phyloP scores from a whole-genome alignment of 1,140 invertebrate genomes.

The Oscheius sp. region DNA sequence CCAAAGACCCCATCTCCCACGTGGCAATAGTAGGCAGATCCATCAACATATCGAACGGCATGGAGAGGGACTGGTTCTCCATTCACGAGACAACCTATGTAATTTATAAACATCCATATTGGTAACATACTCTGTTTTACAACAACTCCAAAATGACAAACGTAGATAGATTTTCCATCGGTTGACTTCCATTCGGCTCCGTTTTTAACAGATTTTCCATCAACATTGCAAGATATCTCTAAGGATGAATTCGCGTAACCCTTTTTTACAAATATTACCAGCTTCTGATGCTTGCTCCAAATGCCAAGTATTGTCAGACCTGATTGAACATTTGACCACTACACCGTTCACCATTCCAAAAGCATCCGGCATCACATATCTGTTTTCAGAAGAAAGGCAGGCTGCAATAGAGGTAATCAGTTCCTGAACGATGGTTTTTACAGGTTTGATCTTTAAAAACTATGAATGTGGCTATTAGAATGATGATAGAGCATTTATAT shows the following conservation, averaged over 20 bases:
- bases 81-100: constrained; percentile 10
- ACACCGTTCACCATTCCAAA: constrained; percentile 11
- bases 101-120: not conserved
- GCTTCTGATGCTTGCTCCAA: not conserved
- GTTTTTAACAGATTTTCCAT: not conserved
- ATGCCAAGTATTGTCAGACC: not conserved
- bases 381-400: constrained; percentile 11
- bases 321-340: constrained; percentile 7
- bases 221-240: constrained; percentile 15
- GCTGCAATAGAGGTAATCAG: too few species aligned
- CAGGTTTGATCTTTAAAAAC: too few species aligned
- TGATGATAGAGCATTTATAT: too few species aligned
- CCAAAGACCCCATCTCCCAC: constrained; percentile 2
- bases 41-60: constrained; percentile 7
- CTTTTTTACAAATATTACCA: not conserved
- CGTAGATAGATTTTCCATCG: constrained; percentile 13
- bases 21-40: constrained; percentile 10
- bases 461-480: too few species aligned
- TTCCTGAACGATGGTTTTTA: too few species aligned
- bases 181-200: constrained; percentile 4
- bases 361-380: constrained; percentile 5
- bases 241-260: not conserved
- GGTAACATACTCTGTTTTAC: not conserved
- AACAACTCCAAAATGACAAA: constrained; percentile 20
- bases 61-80: not conserved